A percentile compares a stretch with the other conserved stretches of the same genome.
Conservation (phyloP, 1,140 invertebrate genomes). For the Lepidurus packardi region DNA sequence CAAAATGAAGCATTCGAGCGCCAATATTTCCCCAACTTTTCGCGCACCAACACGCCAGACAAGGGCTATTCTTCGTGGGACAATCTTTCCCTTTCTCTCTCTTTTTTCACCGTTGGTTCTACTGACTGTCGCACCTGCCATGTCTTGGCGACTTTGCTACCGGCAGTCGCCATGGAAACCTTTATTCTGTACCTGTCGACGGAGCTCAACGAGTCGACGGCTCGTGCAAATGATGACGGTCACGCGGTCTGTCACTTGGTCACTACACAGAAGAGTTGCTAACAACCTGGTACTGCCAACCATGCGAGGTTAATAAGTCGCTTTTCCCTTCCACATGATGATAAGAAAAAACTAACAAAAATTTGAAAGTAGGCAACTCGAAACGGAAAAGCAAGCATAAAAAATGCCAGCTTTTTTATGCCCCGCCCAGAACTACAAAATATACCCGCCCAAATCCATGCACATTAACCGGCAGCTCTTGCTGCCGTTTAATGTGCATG, state of each 20-base stretch:
- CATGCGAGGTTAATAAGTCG: neutral
- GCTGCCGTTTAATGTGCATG: too few species aligned
- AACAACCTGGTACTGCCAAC: neutral
- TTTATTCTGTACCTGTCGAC: neutral
- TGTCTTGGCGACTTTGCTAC: neutral
- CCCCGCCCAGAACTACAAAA: too few species aligned
- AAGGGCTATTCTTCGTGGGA: too few species aligned
- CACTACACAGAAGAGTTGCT: neutral
- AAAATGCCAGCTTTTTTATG: too few species aligned
- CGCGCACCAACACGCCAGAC: too few species aligned
- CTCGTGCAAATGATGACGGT: conserved; percentile 6
- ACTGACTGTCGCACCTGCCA: neutral
- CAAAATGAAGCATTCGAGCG: too few species aligned
- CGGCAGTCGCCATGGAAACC: neutral
- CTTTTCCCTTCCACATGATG: neutral
- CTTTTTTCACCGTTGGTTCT: neutral
- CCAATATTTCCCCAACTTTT: too few species aligned
- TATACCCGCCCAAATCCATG: too few species aligned
- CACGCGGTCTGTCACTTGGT: conserved; percentile 5
- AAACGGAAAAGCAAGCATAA: too few species aligned
- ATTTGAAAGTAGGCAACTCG: too few species aligned
- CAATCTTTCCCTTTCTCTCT: neutral
- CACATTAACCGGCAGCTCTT: too few species aligned
- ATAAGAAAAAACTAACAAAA: neutral
- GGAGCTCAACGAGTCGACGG: neutral